Percentiles rank a stretch among this genome's conserved stretches.
phyloP scores from a whole-genome alignment of 2,113 vertebrate genomes.

The Genyomyrus donnyi region DNA sequence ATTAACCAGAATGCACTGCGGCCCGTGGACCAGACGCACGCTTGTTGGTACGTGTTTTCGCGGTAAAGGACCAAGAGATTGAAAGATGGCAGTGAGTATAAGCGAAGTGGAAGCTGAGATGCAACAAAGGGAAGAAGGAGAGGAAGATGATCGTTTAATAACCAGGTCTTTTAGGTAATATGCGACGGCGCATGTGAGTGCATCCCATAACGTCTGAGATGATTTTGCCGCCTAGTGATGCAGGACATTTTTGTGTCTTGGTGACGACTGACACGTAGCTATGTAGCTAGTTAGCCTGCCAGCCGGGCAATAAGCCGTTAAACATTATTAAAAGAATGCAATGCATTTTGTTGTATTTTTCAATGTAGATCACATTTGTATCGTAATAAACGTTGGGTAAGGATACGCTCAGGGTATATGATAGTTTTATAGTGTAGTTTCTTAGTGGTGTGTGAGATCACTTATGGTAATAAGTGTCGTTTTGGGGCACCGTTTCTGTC shows the following conservation, averaged over 20 bases:
- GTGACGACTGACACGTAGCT: conserved; percentile 9
- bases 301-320: background rate
- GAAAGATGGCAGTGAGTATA: conserved; percentile 40
- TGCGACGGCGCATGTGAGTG: background rate
- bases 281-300: background rate
- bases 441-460: background rate
- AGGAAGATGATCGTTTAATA: conserved; percentile 38
- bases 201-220: background rate
- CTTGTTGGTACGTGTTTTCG: conserved; percentile 30
- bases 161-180: conserved; percentile 54
- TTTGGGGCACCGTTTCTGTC: background rate
- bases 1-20: conserved; percentile 14
- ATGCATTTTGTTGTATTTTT: background rate
- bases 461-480: background rate
- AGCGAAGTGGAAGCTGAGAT: conserved; percentile 24
- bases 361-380: background rate
- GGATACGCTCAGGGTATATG: background rate
- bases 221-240: background rate
- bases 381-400: background rate
- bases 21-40: conserved; percentile 32
- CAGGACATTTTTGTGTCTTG: background rate
- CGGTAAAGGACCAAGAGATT: conserved; percentile 25
- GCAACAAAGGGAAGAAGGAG: conserved; percentile 28
- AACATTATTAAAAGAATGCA: background rate
- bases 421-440: background rate